Evolutionary conservation across 2,113 vertebrate species (phyloP), one percentile per base, ranked within the genome.

Genomic region (Sus scrofa): DNA sequence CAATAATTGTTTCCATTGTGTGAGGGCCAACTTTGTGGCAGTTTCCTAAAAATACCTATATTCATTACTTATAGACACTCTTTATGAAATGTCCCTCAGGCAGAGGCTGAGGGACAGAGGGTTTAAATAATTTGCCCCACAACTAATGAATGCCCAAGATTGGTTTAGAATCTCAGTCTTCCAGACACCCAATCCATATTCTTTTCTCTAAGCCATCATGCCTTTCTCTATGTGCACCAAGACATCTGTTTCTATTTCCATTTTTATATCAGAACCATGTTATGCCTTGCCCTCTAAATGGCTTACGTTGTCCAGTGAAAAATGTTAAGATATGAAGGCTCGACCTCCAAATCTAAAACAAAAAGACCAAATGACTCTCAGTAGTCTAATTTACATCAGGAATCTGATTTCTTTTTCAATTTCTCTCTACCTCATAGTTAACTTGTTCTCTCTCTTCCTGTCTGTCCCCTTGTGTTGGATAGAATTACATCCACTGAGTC

Each of bases 61-160:
- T n/a, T 52, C 15, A n/a, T n/a, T n/a, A n/a, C 34, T 70, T 16
- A 67, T 13, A 34, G 15, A 3, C 1, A n/a, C 19, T 1, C 10
- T 20, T 30, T 13, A 68, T 2, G 12, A 11, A 1, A 1, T 22
- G 19, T 34, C 4, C 39, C 60, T 62, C 34, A 3, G 1, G 7
- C 44, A 26, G 15, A 71, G 15, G 39, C 13, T 19, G 14, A 22
- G 14, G 16, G 20, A 30, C 54, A 32, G 1, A 54, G 15, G 62
- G 3, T 15, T 83, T 67, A 78, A 67, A 30, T 62, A 65, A 63
- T 62, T 89, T 68, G 6, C 3, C 30, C 32, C 18, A 15, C 11
- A 18, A 3, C 13, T n/a, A 37, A 39, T 18, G 14, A 65, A 75
- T 73, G 30, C 2, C 22, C 50, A 77, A 86, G 19, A 1, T 58